A percentile compares a stretch with the other conserved stretches of the same genome.
phyloP scores from a whole-genome alignment of 2,113 vertebrate species.

The Synchiropus splendidus region DNA sequence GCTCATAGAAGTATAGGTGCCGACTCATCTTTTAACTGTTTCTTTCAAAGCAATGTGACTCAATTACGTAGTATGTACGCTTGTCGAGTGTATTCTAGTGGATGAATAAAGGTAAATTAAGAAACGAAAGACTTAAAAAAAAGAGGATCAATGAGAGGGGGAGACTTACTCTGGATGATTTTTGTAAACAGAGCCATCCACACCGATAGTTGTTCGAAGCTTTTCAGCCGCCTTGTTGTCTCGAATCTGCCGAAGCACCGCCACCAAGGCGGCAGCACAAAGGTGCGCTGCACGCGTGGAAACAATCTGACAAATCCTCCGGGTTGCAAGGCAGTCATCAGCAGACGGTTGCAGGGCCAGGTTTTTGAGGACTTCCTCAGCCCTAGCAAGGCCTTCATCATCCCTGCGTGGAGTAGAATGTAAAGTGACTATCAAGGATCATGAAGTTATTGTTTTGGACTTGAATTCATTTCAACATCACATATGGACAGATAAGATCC shows the following conservation, averaged over 20 bases:
- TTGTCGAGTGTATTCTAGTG: no score
- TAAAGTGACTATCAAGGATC: no score
- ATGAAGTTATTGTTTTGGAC: no score
- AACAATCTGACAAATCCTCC: conserved; percentile 84
- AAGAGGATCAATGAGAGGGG: not conserved
- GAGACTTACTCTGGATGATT: conserved; percentile 85
- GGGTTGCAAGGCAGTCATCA: conserved; percentile 80
- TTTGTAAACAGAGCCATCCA: conserved; percentile 92
- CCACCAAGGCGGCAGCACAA: conserved; percentile 77
- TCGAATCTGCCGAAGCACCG: conserved; percentile 81
- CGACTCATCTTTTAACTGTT: no score
- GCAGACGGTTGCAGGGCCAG: conserved; percentile 74
- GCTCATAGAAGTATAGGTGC: no score
- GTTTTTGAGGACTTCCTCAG: conserved; percentile 67
- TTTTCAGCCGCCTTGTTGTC: conserved; percentile 84
- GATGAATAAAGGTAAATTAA: no score
- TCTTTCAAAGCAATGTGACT: no score
- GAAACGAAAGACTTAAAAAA: no score
- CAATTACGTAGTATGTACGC: no score
- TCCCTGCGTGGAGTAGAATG: conserved; percentile 67
- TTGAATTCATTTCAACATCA: no score
- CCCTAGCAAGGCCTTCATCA: conserved; percentile 75
- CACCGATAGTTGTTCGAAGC: conserved; percentile 80
- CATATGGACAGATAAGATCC: no score
- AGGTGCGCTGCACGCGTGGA: conserved; percentile 84